Percentiles rank a stretch among this genome's conserved stretches.
phyloP scores from a whole-genome alignment of 2,888 invertebrate species.

The Exocentrus adspersus region DNA sequence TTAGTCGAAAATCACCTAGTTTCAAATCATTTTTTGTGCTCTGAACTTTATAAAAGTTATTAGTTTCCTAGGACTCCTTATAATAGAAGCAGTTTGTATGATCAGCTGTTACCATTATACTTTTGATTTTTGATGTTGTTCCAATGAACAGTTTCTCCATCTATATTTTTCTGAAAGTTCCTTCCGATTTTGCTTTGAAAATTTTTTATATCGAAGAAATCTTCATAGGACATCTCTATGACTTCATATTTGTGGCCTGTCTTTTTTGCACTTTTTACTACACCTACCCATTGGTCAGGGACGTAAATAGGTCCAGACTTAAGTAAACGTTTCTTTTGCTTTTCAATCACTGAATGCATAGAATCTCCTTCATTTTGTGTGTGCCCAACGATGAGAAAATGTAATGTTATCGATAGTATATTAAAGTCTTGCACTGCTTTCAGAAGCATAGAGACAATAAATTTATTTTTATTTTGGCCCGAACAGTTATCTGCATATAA shows the following conservation, averaged over 20 bases:
- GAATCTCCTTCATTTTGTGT: neutral
- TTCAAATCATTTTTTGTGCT: neutral
- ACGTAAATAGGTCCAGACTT: neutral
- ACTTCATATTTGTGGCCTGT: neutral
- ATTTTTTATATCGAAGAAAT: neutral
- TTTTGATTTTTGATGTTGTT: neutral
- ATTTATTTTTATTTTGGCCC: slow-evolving; percentile 8
- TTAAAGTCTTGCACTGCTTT: neutral
- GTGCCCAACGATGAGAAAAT: neutral
- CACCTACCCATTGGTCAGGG: neutral
- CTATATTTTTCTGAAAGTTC: neutral
- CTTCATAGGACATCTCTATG: neutral
- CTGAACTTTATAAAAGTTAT: neutral
- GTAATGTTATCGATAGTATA: neutral
- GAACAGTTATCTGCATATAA: neutral
- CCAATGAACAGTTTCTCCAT: neutral
- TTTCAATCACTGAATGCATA: neutral
- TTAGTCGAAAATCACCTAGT: neutral
- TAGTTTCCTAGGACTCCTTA: neutral
- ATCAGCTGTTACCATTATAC: neutral
- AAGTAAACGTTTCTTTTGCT: neutral
- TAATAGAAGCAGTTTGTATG: neutral
- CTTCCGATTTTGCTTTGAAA: neutral
- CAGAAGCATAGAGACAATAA: neutral
- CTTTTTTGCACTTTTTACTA: neutral